These are phyloP conservation scores for Australoheros scitulus DNA, from an alignment of 2,113 vertebrate species.

Conservation along the genomic window DNA sequence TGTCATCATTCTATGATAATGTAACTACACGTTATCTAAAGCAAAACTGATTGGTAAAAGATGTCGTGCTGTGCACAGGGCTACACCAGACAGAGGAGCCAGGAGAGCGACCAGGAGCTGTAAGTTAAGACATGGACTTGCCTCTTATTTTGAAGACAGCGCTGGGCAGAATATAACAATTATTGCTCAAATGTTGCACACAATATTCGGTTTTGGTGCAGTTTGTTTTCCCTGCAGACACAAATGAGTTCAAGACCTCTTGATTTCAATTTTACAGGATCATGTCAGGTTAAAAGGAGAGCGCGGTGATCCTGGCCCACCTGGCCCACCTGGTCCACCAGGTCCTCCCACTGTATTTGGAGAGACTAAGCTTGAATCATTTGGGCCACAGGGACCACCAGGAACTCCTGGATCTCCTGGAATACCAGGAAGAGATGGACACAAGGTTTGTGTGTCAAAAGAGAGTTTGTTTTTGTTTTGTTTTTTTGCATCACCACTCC, in stretches of 20 bases:
- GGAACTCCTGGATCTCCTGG: constrained; percentile 64
- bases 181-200: not conserved
- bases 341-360: constrained; percentile 40
- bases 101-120: constrained; percentile 48
- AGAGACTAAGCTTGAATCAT: constrained; percentile 50
- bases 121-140: constrained; percentile 43
- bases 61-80: constrained; percentile 44
- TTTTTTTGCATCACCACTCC: not conserved
- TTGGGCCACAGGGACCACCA: constrained; percentile 68
- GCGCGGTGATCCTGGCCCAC: constrained; percentile 72
- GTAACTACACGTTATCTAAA: not conserved
- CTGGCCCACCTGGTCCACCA: constrained; percentile 68
- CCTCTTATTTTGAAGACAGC: not conserved
- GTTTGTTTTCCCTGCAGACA: not conserved
- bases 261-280: constrained; percentile 38
- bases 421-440: constrained; percentile 69
- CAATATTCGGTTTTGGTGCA: not conserved
- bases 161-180: not conserved
- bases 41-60: not conserved
- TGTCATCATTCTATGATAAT: not conserved
- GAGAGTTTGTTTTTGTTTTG: not conserved
- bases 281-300: constrained; percentile 70
- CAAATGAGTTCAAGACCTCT: not conserved
- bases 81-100: constrained; percentile 52
- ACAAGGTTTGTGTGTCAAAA: constrained; percentile 55